These are phyloP conservation scores for Onchidella celtica DNA, from an alignment of 2,888 invertebrate genomes.

Conservation along the genomic window DNA sequence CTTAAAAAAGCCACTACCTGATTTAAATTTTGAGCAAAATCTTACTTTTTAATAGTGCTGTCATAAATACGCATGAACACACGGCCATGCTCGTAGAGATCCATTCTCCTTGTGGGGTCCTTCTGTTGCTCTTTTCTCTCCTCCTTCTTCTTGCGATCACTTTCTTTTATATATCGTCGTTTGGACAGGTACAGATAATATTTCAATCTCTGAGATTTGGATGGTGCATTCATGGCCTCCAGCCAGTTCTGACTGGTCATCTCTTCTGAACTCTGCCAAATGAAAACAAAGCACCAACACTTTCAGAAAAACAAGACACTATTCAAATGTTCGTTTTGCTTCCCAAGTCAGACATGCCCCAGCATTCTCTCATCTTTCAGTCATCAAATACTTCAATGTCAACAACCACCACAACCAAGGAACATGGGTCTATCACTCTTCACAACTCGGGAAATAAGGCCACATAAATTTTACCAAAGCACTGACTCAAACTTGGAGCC, in stretches of 20 bases:
- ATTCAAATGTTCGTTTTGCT: too few relatives aligned
- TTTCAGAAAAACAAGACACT: too few relatives aligned
- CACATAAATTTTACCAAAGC: too few relatives aligned
- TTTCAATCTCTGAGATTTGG: slow-evolving; percentile 36
- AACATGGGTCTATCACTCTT: too few relatives aligned
- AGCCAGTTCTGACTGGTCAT: slow-evolving; percentile 60
- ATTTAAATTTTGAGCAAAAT: neutral
- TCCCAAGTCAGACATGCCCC: too few relatives aligned
- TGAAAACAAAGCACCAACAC: too few relatives aligned
- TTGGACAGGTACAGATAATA: slow-evolving; percentile 41
- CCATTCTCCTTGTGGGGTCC: neutral
- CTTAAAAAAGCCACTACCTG: too few relatives aligned
- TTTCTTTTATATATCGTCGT: neutral
- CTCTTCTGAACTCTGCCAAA: slow-evolving; percentile 51
- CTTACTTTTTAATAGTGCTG: slow-evolving; percentile 54
- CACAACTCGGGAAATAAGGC: too few relatives aligned
- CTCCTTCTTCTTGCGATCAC: slow-evolving; percentile 13
- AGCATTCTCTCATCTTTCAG: too few relatives aligned
- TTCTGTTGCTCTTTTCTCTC: neutral
- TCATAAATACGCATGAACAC: slow-evolving; percentile 53
- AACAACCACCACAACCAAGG: too few relatives aligned
- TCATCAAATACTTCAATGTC: too few relatives aligned
- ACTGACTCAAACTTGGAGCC: too few relatives aligned
- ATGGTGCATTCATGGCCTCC: slow-evolving; percentile 34
- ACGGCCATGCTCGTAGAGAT: neutral